Conservation (phyloP, 2,888 invertebrate species). For the Clostera curtula region DNA sequence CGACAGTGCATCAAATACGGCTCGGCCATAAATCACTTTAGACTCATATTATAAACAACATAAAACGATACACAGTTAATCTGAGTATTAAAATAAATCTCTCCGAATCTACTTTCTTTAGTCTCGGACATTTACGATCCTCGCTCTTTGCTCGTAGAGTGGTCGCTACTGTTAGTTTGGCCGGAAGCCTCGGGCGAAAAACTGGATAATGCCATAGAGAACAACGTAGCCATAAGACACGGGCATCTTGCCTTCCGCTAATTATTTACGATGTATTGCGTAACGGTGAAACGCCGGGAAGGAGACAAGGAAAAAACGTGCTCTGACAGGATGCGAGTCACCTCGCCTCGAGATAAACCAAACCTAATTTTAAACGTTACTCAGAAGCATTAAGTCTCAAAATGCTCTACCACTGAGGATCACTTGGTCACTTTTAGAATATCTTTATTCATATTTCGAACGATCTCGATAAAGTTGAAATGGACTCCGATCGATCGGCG, state of each 20-base stretch:
- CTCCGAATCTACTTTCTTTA: constrained; percentile 19
- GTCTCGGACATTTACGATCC: constrained; percentile 19
- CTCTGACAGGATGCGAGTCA: constrained; percentile 62
- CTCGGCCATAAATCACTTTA: constrained; percentile 9
- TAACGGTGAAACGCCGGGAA: constrained; percentile 75
- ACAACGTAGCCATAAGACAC: constrained; percentile 72
- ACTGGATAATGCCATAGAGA: constrained; percentile 61
- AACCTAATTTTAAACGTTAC: constrained; percentile 38
- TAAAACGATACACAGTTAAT: constrained; percentile 8
- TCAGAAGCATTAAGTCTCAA: constrained; percentile 35
- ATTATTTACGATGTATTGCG: constrained; percentile 75
- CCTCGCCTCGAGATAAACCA: constrained; percentile 32
- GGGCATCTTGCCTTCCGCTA: constrained; percentile 73
- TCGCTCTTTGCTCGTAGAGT: constrained; percentile 31
- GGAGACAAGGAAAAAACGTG: constrained; percentile 67
- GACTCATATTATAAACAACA: constrained; percentile 8
- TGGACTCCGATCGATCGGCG: constrained; percentile 48
- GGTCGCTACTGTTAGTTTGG: constrained; percentile 42
- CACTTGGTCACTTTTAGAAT: constrained; percentile 62
- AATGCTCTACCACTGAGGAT: constrained; percentile 27
- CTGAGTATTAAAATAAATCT: constrained; percentile 11
- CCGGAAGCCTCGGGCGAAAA: constrained; percentile 62
- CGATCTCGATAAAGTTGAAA: constrained; percentile 63
- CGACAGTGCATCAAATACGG: constrained; percentile 4
- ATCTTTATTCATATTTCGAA: constrained; percentile 71